phyloP scores from a whole-genome alignment of 2,797 vertebrate species.

The Catharus ustulatus region DNA sequence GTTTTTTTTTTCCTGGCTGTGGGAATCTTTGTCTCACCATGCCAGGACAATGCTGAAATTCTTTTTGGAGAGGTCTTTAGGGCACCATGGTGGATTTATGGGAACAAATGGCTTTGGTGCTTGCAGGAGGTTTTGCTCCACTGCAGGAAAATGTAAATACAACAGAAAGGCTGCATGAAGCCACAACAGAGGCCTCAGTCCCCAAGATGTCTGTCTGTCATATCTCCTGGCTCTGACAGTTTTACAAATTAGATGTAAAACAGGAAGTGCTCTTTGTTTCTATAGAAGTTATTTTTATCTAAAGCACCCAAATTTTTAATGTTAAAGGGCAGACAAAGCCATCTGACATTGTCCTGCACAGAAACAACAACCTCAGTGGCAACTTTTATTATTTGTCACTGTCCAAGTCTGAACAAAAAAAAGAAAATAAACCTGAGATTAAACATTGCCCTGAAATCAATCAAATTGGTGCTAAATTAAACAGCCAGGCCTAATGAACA shows the following conservation, averaged over 20 bases:
- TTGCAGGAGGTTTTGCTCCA: background rate
- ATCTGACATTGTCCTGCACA: background rate
- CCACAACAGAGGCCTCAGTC: background rate
- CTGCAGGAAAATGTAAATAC: background rate
- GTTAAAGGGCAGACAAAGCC: background rate
- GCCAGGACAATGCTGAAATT: background rate
- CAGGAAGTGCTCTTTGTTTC: conserved; percentile 15
- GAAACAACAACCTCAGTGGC: background rate
- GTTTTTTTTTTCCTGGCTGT: background rate
- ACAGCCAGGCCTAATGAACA: background rate
- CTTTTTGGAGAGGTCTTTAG: background rate
- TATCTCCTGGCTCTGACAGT: background rate
- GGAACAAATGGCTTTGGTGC: background rate
- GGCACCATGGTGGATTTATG: accelerated
- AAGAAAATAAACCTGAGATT: background rate
- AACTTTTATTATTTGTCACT: background rate
- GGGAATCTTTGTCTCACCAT: background rate
- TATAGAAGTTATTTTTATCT: background rate
- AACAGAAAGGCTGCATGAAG: background rate
- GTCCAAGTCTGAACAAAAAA: background rate
- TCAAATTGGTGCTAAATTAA: background rate
- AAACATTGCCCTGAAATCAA: background rate
- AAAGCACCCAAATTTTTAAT: background rate
- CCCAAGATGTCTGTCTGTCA: background rate
- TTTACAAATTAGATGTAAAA: background rate